Evolutionary conservation across 1,140 invertebrate species (phyloP), one percentile per base, ranked within the genome.

Genomic region (Microplitis demolitor): DNA sequence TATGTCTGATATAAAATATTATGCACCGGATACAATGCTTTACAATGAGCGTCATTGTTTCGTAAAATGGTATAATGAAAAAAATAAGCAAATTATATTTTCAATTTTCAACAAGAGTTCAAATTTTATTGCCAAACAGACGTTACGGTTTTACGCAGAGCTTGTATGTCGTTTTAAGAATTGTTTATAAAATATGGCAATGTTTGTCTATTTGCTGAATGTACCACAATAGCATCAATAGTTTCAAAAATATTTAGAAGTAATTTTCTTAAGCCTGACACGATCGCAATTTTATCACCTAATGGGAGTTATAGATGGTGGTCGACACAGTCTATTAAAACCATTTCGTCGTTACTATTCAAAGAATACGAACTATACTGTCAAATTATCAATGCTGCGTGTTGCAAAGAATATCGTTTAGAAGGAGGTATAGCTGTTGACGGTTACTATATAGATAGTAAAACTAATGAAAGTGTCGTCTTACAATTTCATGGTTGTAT

Each of bases 41-140:
- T 1, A 4, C 0, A 66, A 73, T 6, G 69, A 77, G 13, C 58
- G 74, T 16, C 24, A 64, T 6, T 37, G 37, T 11, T 76, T 78
- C 66, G 50, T 75, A 4, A n/a, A 4, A 45, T 76, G 74, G 73
- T 72, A 77, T 54, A 37, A 69, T 5, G 63, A 75, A 53, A 16
- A 64, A 50, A 56, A 62, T 9, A 63, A 6, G 24, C 13, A 4
- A 66, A 76, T 66, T 69, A 64, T 66, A 16, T 71, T 37, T 79
- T 79, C 72, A 61, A 78, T 72, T 74, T 76, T 51, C 3, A 31
- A 35, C 50, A 71, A 31, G 75, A 76, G 62, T 51, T 77, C 64
- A 33, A 71, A 13, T 11, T 39, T 16, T 75, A 77, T 56, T 74
- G 76, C 60, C 69, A 31, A 33, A 72, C 13, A 8, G 74, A 77